Base-by-base conservation (phyloP, 2,888 invertebrate genomes). In the Silvanus unidentatus region DNA sequence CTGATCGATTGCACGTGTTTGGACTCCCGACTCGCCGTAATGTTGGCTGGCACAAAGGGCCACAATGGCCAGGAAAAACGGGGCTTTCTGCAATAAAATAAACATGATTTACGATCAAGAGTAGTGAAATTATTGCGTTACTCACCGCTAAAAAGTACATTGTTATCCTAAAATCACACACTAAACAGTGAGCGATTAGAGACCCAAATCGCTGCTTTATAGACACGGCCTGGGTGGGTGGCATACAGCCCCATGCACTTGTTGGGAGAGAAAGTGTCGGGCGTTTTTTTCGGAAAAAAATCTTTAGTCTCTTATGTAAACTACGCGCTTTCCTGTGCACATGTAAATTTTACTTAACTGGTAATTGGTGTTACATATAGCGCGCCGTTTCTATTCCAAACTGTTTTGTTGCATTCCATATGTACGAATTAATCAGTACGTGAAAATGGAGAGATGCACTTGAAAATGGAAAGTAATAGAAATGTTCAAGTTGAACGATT, bases 141-240 rank as follows among this genome's bases (percentile, higher is more conserved):
- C 62, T 60, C 50, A 62, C 62, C 47, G 47, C 41, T 50, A 57
- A 48, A 42, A 40, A 48, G 47, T 52, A 46, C 62, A 62, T 22
- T 62, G 41, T 48, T 54, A 51, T 55, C 54, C 52, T 49, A 54
- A 48, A 51, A 53, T 48, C 51, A 52, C 54, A 56, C 53, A 59
- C 52, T 51, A 22, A 22, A 53, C 51, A 60, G 52, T 61, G 55
- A 54, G 42, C 49, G 52, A 53, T 22, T 49, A 54, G 44, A 44
- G 45, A 51, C 49, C 47, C 47, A 42, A 48, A 49, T 45, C 54
- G 42, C 48, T 47, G 44, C 58, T 65, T 64, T 61, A 60, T 61
- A 61, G 55, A 60, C 50, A 52, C 57, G 60, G 63, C n/a, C n/a
- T 63, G 59, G 63, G 63, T 58, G 60, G 54, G 52, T 48, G 22